Evolutionary conservation across 2,888 invertebrate species (phyloP).

Genomic region (Venustoraphidia nigricollis): DNA sequence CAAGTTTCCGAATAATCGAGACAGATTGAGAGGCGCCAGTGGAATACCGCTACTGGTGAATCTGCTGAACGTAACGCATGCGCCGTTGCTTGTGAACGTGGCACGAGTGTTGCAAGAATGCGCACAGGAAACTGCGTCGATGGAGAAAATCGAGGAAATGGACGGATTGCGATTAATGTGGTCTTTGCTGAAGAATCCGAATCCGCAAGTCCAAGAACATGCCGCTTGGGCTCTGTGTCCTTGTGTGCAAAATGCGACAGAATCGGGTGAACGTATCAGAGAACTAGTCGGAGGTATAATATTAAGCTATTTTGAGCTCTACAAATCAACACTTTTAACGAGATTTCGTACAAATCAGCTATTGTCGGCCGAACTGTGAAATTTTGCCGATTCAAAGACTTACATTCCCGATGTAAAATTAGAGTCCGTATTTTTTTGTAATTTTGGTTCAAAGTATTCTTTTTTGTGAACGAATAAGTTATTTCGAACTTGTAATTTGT

Average conservation of each 20-base stretch:
- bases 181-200: slow-evolving; percentile 82
- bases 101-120: slow-evolving; percentile 69
- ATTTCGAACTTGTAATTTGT: no score
- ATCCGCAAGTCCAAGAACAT: slow-evolving; percentile 67
- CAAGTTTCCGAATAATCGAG: slow-evolving; percentile 61
- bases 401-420: no score
- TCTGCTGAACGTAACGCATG: slow-evolving; percentile 72
- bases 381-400: no score
- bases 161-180: slow-evolving; percentile 86
- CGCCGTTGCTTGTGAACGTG: slow-evolving; percentile 75
- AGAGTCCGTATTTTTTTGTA: no score
- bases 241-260: slow-evolving; percentile 74
- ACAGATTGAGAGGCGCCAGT: slow-evolving; percentile 51
- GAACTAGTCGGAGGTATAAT: slow-evolving; percentile 74
- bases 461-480: no score
- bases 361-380: no score
- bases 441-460: no score
- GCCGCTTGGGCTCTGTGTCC: slow-evolving; percentile 88
- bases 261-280: slow-evolving; percentile 86
- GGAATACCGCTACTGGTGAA: slow-evolving; percentile 71
- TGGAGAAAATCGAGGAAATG: slow-evolving; percentile 67
- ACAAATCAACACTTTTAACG: no score
- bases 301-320: no score
- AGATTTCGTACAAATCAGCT: no score
- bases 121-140: slow-evolving; percentile 62